Percentiles rank a stretch among this genome's conserved stretches.
Evolutionary conservation across 2,797 vertebrate species (phyloP).

Genomic region (Phataginus tricuspis): DNA sequence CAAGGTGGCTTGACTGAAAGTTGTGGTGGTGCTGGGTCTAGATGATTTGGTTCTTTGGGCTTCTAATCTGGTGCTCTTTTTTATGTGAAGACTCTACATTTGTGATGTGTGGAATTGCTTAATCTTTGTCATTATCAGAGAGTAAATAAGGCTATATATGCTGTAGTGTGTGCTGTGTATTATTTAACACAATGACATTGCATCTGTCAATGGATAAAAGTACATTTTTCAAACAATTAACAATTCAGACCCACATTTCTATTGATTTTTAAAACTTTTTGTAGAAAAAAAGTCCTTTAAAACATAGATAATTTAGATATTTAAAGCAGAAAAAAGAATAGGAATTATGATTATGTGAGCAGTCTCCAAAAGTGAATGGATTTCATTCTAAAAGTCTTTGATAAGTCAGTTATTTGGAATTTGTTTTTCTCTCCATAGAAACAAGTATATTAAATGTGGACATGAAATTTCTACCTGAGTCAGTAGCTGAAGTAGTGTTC

Average conservation of each 20-base stretch:
- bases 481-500: background rate
- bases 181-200: background rate
- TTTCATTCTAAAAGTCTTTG: background rate
- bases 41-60: background rate
- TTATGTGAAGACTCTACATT: background rate
- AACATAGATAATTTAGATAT: conserved; percentile 22
- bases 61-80: background rate
- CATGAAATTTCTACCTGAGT: background rate
- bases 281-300: background rate
- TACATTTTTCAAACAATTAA: background rate
- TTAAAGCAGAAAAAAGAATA: conserved; percentile 11
- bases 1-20: background rate
- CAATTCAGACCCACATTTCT: background rate
- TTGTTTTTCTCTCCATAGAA: background rate
- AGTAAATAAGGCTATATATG: background rate
- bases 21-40: background rate
- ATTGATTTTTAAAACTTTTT: background rate
- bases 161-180: background rate
- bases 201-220: background rate
- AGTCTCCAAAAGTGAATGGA: background rate
- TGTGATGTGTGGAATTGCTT: background rate
- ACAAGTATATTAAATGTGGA: background rate
- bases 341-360: background rate
- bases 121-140: background rate
- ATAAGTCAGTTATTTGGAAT: conserved; percentile 24